These are phyloP conservation scores for Lepetodrilus schrolli DNA, from an alignment of 2,888 invertebrate genomes.

Conservation along the genomic window DNA sequence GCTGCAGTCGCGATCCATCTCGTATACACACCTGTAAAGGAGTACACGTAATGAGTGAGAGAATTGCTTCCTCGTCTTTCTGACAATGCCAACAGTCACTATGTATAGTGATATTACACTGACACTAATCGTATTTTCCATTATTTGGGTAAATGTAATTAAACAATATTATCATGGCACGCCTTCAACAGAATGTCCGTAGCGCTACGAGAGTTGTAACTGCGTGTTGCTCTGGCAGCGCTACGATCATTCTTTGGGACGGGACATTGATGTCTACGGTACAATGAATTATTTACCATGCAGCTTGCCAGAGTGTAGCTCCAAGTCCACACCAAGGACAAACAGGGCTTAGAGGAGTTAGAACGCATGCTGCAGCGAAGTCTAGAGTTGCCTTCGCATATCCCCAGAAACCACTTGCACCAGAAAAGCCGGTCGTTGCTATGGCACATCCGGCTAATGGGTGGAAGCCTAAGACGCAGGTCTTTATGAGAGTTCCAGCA, in stretches of 20 bases:
- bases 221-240: no score
- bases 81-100: background rate
- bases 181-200: no score
- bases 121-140: background rate
- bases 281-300: background rate
- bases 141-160: background rate
- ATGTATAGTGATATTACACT: background rate
- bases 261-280: no score
- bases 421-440: slow-evolving; percentile 25
- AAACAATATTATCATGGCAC: no score
- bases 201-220: no score
- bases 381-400: background rate
- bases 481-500: slow-evolving; percentile 38
- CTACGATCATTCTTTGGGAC: no score
- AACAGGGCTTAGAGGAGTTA: background rate
- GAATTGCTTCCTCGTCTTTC: background rate
- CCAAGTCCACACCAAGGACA: slow-evolving; percentile 33
- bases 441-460: slow-evolving; percentile 38
- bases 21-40: slow-evolving; percentile 35
- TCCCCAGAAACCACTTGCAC: background rate
- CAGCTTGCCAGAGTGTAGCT: slow-evolving; percentile 31
- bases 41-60: background rate
- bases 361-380: slow-evolving; percentile 38
- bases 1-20: slow-evolving; percentile 29
- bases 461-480: slow-evolving; percentile 35